phyloP scores from a whole-genome alignment of 2,113 vertebrate genomes.

The Fukomys damarensis region DNA sequence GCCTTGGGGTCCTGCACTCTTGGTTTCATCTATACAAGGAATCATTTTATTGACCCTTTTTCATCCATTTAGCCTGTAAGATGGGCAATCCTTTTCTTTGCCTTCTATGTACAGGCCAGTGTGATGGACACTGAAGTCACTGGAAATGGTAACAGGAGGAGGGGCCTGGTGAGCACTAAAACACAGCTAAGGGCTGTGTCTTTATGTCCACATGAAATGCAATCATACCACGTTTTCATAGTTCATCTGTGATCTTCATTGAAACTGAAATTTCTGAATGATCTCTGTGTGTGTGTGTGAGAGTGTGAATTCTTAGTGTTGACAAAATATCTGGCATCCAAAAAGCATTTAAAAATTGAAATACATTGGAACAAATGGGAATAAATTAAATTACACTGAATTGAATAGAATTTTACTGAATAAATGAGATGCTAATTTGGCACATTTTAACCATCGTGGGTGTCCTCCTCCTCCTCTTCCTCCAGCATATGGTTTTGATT shows the following conservation, averaged over 20 bases:
- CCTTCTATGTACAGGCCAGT: background rate
- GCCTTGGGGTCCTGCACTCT: too few species aligned
- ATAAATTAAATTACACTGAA: constrained; percentile 23
- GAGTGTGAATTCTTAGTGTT: background rate
- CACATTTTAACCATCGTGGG: constrained; percentile 6
- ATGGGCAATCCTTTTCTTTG: background rate
- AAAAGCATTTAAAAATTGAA: constrained; percentile 60
- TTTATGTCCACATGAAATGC: background rate
- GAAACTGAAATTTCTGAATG: background rate
- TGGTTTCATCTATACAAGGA: background rate
- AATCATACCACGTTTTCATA: background rate
- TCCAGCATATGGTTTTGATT: too few species aligned
- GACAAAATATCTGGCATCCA: background rate
- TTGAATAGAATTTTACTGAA: constrained; percentile 26
- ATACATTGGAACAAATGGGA: background rate
- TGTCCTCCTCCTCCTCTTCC: rapidly evolving
- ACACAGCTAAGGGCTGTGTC: background rate
- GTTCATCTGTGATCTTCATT: background rate
- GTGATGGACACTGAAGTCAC: background rate
- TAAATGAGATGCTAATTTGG: constrained; percentile 55
- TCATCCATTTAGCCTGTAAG: background rate
- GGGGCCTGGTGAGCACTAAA: background rate
- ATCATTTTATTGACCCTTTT: background rate
- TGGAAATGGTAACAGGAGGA: background rate
- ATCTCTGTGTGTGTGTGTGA: background rate